A percentile compares a stretch with the other conserved stretches of the same genome.
Conservation (phyloP, 2,797 vertebrate species). For the Catostomus latipinnis region DNA sequence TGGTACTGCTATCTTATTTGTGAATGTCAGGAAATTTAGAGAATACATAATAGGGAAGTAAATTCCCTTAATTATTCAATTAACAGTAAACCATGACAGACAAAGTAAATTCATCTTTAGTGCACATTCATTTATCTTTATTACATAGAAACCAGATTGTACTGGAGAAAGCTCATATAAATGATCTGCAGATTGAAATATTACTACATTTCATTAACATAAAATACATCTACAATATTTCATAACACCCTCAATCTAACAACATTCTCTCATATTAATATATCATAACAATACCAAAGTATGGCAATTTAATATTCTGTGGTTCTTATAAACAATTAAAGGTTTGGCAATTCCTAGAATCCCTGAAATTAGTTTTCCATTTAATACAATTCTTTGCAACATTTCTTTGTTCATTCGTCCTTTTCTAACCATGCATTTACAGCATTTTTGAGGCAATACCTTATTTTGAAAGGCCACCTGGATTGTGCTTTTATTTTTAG, state of each 20-base stretch:
- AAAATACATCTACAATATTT: conserved; percentile 49
- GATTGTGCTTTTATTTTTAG: not conserved
- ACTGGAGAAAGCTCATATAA: conserved; percentile 63
- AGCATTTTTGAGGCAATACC: not conserved
- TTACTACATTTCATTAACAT: conserved; percentile 44
- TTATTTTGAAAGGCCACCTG: not conserved
- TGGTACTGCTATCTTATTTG: too few species aligned
- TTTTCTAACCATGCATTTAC: not conserved
- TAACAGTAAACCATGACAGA: not conserved
- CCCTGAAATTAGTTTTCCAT: not conserved
- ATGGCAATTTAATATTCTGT: conserved; percentile 13
- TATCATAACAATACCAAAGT: conserved; percentile 6
- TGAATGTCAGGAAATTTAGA: too few species aligned
- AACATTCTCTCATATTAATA: conserved; percentile 18
- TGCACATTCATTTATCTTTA: conserved; percentile 56
- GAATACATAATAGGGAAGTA: too few species aligned
- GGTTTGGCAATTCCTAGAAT: conserved; percentile 36
- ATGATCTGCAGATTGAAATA: conserved; percentile 69
- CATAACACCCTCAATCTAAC: conserved; percentile 24
- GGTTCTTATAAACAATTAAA: conserved; percentile 39
- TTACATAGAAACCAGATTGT: conserved; percentile 53
- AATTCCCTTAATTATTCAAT: not conserved
- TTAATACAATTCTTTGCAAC: not conserved
- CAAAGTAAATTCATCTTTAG: not conserved
- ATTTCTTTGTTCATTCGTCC: not conserved